phyloP scores from a whole-genome alignment of 2,888 invertebrate genomes.

The Leptogaster cylindrica region DNA sequence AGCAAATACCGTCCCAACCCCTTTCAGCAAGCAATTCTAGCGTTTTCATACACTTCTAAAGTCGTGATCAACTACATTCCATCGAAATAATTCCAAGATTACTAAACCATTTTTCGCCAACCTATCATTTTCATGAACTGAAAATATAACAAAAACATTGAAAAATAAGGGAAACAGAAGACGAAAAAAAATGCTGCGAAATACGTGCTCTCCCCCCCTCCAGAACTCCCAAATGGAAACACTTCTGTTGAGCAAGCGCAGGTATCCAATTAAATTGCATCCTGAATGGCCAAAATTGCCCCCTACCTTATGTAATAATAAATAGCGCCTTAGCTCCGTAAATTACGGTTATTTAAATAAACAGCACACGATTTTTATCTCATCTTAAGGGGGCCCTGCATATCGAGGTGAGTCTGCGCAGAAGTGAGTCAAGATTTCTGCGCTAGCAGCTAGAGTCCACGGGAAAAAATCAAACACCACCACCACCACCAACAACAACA shows the following conservation, averaged over 20 bases:
- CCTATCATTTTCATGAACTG: constrained; percentile 40
- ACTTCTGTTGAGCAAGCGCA: constrained; percentile 43
- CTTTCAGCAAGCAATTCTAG: constrained; percentile 7
- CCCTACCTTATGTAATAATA: constrained; percentile 51
- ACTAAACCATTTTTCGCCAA: constrained; percentile 26
- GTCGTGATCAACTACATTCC: constrained; percentile 38
- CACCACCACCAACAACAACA: no score
- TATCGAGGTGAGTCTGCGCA: not conserved
- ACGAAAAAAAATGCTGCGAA: constrained; percentile 27
- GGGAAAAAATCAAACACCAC: not conserved
- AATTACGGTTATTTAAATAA: constrained; percentile 62
- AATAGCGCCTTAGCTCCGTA: constrained; percentile 53
- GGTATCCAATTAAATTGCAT: constrained; percentile 43
- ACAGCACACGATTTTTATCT: constrained; percentile 60
- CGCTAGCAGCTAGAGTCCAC: not conserved
- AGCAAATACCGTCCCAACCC: not conserved
- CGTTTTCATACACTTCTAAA: constrained; percentile 8
- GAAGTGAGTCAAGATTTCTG: constrained; percentile 1
- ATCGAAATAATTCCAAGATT: constrained; percentile 24
- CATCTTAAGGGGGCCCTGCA: constrained; percentile 34
- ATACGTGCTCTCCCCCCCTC: constrained; percentile 18
- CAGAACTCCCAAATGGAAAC: constrained; percentile 41
- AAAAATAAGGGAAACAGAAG: no score
- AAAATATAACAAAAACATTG: no score
- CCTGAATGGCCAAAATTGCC: constrained; percentile 41